Percentiles rank a stretch among this genome's conserved stretches.
Evolutionary conservation across 2,113 vertebrate genomes (phyloP).

Genomic region (Oreochromis tanganicae): DNA sequence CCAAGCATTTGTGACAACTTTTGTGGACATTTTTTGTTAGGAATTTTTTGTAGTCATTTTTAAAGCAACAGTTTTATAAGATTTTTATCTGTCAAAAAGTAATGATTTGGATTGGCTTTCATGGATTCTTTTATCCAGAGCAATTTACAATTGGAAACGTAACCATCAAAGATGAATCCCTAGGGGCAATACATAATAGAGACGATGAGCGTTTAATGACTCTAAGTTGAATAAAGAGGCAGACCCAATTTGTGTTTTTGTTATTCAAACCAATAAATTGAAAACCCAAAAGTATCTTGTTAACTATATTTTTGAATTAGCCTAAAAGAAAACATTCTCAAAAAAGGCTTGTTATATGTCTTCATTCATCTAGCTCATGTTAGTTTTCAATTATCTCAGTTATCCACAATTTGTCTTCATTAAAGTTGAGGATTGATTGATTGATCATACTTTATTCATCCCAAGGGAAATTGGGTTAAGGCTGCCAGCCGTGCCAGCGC

Average conservation of each 20-base stretch:
- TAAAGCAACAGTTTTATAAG: background rate
- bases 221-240: background rate
- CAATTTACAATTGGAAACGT: background rate
- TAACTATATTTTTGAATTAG: background rate
- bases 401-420: constrained; percentile 41
- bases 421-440: background rate
- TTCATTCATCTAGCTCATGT: constrained; percentile 37
- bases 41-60: background rate
- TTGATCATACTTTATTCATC: too few relatives aligned
- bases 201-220: background rate
- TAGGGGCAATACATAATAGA: background rate
- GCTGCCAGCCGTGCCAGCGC: too few relatives aligned
- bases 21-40: background rate
- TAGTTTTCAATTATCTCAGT: constrained; percentile 42
- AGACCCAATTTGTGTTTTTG: background rate
- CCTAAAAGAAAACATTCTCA: background rate
- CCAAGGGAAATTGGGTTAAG: too few relatives aligned
- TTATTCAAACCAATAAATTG: background rate
- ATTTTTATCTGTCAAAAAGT: background rate
- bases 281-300: background rate
- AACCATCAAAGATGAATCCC: background rate
- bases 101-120: background rate
- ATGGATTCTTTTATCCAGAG: background rate
- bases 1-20: background rate
- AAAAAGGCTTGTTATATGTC: constrained; percentile 17